Evolutionary conservation across 2,797 vertebrate genomes (phyloP), one percentile per base, ranked within the genome.

Genomic region (Sebastes miniatus): DNA sequence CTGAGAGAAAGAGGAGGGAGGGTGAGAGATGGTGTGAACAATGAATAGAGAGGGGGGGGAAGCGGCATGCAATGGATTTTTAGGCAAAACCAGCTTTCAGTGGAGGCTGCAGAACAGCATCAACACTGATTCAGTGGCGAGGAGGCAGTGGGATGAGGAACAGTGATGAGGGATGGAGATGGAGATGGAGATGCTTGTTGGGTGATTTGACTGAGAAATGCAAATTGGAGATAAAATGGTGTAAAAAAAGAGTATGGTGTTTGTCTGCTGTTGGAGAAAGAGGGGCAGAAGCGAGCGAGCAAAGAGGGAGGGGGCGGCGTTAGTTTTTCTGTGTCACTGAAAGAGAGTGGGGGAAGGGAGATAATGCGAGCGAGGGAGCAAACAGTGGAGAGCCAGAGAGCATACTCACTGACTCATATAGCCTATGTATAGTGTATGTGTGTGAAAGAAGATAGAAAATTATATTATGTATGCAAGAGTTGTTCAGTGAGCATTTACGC

Each of bases 291-390:
- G 84, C 34, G 13, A 84, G 81, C 10, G 47, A 74, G 77, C 63
- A 58, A 79, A 71, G 79, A 83, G 89, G 88, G 84, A 89, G 90
- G 91, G 91, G 90, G 90, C 76, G 81, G 92, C 77, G 79, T 92
- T 92, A 76, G 90, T 90, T 94, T 95, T 96, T 96, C 94, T 96
- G 94, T 95, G 95, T 95, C 94, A 95, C 94, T 93, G 91, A 94
- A 93, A 94, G 89, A 89, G 93, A 92, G 91, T 93, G 95, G 93
- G 92, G 94, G 93, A 94, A 89, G 94, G 94, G 84, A 90, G 93
- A 94, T 93, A 94, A 95, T 90, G 89, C 83, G 71, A 95, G 90
- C 76, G 36, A 92, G 86, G 90, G 92, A 93, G 90, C 91, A 85
- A 92, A 92, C 80, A 80, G 89, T 69, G 61, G 81, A 80, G 84